A percentile compares a stretch with the other conserved stretches of the same genome.
These are phyloP conservation scores for Eulemur macaco DNA, from an alignment of 2,113 vertebrate species.

Conservation along the genomic window DNA sequence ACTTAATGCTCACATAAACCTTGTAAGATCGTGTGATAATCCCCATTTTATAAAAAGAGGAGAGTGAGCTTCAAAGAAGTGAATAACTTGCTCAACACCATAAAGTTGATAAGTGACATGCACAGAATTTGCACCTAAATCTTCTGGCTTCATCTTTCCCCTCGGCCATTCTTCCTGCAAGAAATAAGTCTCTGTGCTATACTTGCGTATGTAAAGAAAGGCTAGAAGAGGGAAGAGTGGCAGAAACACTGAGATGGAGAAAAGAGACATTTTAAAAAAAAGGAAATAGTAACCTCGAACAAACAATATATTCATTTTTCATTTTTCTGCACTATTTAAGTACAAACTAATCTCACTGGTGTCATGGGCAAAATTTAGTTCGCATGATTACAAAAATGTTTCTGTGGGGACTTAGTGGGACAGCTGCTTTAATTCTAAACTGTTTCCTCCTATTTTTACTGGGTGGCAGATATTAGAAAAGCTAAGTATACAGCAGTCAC, in stretches of 20 bases:
- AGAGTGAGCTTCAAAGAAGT: neutral
- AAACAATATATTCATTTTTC: slow-evolving; percentile 69
- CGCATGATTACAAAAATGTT: slow-evolving; percentile 67
- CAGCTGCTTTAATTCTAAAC: slow-evolving; percentile 68
- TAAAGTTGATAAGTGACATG: neutral
- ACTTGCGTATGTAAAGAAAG: neutral
- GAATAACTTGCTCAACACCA: neutral
- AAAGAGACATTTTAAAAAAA: neutral
- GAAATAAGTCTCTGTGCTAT: neutral
- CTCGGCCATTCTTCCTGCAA: neutral
- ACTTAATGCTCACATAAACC: neutral
- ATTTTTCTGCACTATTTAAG: slow-evolving; percentile 74
- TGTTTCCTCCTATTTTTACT: slow-evolving; percentile 63
- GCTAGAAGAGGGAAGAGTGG: neutral
- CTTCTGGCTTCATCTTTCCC: neutral
- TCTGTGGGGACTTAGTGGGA: slow-evolving; percentile 47
- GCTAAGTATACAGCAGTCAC: slow-evolving; percentile 76
- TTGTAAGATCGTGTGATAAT: neutral
- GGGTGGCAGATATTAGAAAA: slow-evolving; percentile 66
- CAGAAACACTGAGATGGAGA: neutral
- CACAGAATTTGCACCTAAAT: neutral
- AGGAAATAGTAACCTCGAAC: slow-evolving; percentile 42
- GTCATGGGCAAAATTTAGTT: slow-evolving; percentile 70
- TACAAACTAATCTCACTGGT: slow-evolving; percentile 66
- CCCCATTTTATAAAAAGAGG: neutral